These are phyloP conservation scores for Drosophila setifemur DNA, from an alignment of 1,140 invertebrate species.

Conservation along the genomic window DNA sequence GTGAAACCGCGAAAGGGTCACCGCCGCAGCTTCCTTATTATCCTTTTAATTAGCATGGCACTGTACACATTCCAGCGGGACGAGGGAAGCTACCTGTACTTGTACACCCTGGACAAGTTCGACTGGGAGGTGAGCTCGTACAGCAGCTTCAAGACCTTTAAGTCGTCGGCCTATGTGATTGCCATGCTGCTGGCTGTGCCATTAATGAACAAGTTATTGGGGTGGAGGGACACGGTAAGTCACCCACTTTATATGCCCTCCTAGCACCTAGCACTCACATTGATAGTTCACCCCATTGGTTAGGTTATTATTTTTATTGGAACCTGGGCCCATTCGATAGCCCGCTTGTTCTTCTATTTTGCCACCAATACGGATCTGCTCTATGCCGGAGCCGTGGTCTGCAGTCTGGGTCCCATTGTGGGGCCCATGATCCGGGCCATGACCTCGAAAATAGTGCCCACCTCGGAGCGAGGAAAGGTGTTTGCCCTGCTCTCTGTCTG, in stretches of 20 bases:
- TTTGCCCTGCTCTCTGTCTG: conserved; percentile 89
- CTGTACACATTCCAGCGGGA: conserved; percentile 91
- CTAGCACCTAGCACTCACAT: too few species aligned
- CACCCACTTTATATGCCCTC: background rate
- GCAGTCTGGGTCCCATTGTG: conserved; percentile 88
- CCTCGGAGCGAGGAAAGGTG: conserved; percentile 89
- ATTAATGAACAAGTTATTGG: conserved; percentile 86
- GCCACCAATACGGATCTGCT: conserved; percentile 84
- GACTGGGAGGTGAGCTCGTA: conserved; percentile 86
- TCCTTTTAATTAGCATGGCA: conserved; percentile 87
- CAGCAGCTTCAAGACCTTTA: conserved; percentile 88
- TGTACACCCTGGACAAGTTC: conserved; percentile 87
- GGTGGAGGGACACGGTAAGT: conserved; percentile 86
- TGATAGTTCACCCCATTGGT: background rate
- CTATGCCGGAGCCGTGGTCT: conserved; percentile 87
- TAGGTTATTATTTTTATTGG: conserved; percentile 87
- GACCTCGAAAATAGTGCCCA: conserved; percentile 87
- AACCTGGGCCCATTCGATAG: conserved; percentile 86
- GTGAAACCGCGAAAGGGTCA: conserved; percentile 84
- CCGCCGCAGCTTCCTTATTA: conserved; percentile 85
- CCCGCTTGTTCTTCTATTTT: conserved; percentile 86
- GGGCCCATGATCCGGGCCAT: conserved; percentile 89
- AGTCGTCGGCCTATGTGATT: conserved; percentile 86
- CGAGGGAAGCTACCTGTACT: conserved; percentile 87
- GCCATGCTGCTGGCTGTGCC: conserved; percentile 87